Conservation (phyloP, 2,797 vertebrate species). For the Sebastes iracundus region DNA sequence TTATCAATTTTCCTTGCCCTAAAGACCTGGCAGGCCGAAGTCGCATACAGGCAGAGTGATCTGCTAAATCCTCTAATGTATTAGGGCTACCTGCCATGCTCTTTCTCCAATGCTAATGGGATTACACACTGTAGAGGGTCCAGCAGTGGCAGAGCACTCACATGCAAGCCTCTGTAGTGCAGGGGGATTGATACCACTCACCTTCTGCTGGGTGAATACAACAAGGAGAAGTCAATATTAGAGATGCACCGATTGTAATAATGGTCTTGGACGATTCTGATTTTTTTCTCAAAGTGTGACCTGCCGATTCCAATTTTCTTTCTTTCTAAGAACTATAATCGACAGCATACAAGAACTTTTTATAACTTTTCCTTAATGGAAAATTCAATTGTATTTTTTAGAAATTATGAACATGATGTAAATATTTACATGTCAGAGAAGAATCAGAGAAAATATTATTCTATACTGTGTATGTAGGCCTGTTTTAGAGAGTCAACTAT, state of each 20-base stretch:
- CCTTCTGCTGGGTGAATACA: not conserved
- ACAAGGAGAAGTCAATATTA: not conserved
- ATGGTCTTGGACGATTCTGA: not conserved
- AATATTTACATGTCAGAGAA: not conserved
- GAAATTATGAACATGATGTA: not conserved
- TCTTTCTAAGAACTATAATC: not conserved
- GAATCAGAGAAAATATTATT: not conserved
- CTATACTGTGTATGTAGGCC: not conserved
- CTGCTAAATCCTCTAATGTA: slow-evolving; percentile 60
- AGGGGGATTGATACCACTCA: not conserved
- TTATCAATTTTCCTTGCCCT: slow-evolving; percentile 17
- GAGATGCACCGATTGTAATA: not conserved
- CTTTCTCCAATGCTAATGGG: slow-evolving; percentile 57
- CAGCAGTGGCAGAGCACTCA: slow-evolving; percentile 26
- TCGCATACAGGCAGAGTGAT: slow-evolving; percentile 38
- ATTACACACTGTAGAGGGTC: slow-evolving; percentile 58
- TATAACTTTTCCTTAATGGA: not conserved
- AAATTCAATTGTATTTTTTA: not conserved
- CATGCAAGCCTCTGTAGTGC: slow-evolving; percentile 8
- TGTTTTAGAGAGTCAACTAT: not conserved
- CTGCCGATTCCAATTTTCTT: not conserved
- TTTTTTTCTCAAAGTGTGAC: not conserved
- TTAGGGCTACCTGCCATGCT: slow-evolving; percentile 48
- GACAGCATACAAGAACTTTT: not conserved
- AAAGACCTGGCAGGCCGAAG: slow-evolving; percentile 15